Evolutionary conservation across 2,113 vertebrate genomes (phyloP).

Genomic region (Neogobius melanostomus): DNA sequence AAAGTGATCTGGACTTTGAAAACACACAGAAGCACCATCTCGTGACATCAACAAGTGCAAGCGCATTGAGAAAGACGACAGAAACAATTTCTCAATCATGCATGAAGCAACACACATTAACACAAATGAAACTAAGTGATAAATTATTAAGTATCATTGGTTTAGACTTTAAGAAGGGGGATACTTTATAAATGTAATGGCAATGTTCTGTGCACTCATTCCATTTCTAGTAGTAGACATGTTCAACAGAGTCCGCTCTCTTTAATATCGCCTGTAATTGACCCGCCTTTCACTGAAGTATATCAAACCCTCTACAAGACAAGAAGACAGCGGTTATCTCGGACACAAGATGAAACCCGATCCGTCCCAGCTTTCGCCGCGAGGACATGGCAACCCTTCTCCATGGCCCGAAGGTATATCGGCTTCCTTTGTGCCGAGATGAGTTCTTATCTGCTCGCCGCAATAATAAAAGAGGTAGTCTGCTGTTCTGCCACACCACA

Average conservation of each 20-base stretch:
- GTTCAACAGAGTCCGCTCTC: neutral
- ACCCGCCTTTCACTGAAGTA: constrained; percentile 8
- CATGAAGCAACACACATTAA: too few species aligned
- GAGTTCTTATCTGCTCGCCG: constrained; percentile 62
- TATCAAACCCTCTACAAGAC: constrained; percentile 24
- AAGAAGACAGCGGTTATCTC: constrained; percentile 23
- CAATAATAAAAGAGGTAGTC: constrained; percentile 68
- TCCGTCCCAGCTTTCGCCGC: constrained; percentile 28
- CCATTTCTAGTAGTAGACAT: neutral
- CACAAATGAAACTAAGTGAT: too few species aligned
- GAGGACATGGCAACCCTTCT: constrained; percentile 26
- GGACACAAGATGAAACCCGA: constrained; percentile 28
- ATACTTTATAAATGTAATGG: too few species aligned
- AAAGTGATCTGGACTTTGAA: too few species aligned
- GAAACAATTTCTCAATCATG: too few species aligned
- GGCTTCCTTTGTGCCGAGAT: constrained; percentile 59
- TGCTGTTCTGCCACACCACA: constrained; percentile 47
- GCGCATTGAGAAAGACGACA: too few species aligned
- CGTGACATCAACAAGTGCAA: too few species aligned
- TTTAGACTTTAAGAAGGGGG: too few species aligned
- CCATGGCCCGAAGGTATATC: constrained; percentile 50
- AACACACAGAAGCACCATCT: too few species aligned
- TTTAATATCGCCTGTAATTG: neutral
- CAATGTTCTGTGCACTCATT: neutral
- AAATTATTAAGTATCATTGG: too few species aligned